Conservation (phyloP, 2,113 vertebrate genomes). For the Fulica atra region DNA sequence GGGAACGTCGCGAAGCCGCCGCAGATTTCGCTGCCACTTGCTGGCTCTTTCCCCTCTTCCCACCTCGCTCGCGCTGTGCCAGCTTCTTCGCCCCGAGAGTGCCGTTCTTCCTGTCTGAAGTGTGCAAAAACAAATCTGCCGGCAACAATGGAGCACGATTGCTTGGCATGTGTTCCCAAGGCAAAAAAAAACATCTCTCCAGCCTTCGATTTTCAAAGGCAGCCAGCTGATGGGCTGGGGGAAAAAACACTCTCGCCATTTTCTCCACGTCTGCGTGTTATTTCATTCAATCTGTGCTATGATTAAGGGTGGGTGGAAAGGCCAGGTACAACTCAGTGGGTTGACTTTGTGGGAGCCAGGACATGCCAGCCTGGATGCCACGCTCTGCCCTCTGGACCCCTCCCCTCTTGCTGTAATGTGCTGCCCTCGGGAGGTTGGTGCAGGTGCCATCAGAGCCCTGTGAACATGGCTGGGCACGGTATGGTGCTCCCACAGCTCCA, state of each 20-base stretch:
- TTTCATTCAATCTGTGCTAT: not conserved
- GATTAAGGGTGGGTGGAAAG: not conserved
- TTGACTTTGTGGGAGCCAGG: not conserved
- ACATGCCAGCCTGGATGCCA: not conserved
- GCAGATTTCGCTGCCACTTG: not conserved
- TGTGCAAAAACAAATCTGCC: conserved; percentile 30
- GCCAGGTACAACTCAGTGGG: not conserved
- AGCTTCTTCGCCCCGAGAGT: not conserved
- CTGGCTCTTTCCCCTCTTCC: conserved; percentile 29
- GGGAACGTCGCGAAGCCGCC: conserved; percentile 15
- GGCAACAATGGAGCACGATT: not conserved
- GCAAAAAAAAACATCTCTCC: conserved; percentile 23
- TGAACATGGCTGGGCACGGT: fast-evolving
- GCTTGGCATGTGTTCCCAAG: not conserved
- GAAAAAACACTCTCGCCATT: not conserved
- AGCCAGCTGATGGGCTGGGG: not conserved
- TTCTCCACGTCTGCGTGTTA: not conserved
- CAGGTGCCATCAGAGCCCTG: not conserved
- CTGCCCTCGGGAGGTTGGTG: not conserved
- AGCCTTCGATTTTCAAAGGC: conserved; percentile 30
- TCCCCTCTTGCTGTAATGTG: fast-evolving
- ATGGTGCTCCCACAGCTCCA: not conserved
- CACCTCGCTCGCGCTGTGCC: not conserved
- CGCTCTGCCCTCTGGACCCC: not conserved
- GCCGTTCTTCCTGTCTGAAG: not conserved